These are phyloP conservation scores for Holocentrus rufus DNA, from an alignment of 2,797 vertebrate species.

Conservation along the genomic window DNA sequence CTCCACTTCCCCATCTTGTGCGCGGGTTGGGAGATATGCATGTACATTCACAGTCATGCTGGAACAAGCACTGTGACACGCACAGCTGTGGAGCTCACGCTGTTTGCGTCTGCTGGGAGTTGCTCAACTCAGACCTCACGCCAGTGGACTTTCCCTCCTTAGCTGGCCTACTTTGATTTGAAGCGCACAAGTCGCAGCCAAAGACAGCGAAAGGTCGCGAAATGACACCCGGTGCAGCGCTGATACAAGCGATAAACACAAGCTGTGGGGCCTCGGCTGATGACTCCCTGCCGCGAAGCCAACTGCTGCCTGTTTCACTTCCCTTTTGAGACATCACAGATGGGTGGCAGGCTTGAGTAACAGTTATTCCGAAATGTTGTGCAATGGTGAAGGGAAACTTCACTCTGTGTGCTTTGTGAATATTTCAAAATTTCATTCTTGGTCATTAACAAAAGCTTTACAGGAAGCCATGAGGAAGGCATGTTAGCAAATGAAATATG, in stretches of 20 bases:
- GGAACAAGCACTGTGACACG: constrained; percentile 64
- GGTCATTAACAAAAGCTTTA: neutral
- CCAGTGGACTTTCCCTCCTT: constrained; percentile 60
- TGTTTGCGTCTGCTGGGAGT: constrained; percentile 63
- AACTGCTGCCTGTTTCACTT: constrained; percentile 80
- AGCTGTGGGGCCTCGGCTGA: constrained; percentile 15
- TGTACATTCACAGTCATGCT: constrained; percentile 59
- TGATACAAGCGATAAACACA: neutral
- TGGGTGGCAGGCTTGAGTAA: constrained; percentile 63
- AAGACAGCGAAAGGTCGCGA: constrained; percentile 1
- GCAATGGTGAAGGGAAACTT: constrained; percentile 59
- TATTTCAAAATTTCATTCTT: constrained; percentile 53
- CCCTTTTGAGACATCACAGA: constrained; percentile 63
- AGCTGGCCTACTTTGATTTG: constrained; percentile 48
- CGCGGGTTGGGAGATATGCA: constrained; percentile 30
- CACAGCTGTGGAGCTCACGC: constrained; percentile 48
- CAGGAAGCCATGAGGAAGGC: neutral
- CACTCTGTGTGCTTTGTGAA: constrained; percentile 17
- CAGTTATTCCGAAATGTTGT: constrained; percentile 45
- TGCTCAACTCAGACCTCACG: constrained; percentile 63
- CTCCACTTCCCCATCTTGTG: constrained; percentile 64
- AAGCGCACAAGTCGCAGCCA: neutral
- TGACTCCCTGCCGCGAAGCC: constrained; percentile 21
- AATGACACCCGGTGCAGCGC: neutral
- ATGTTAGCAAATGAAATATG: neutral